A percentile compares a stretch with the other conserved stretches of the same genome.
Conservation (phyloP, 2,888 invertebrate species). For the Stramonita haemastoma region DNA sequence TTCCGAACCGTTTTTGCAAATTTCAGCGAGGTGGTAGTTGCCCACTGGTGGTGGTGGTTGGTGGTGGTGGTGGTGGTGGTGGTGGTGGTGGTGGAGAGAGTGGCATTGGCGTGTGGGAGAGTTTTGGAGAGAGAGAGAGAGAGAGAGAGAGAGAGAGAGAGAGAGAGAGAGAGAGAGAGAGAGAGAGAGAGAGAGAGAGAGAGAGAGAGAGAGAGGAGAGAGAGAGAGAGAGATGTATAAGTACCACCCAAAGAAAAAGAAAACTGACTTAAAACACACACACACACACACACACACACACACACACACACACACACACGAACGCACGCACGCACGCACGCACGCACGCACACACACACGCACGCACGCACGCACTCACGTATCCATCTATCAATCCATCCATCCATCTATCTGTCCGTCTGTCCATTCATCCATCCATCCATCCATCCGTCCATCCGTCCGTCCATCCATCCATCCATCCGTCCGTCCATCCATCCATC, state of each 20-base stretch:
- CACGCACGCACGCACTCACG: neutral
- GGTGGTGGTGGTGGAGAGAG: neutral
- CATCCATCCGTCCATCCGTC: no score
- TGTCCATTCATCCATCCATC: no score
- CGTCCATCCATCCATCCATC: neutral
- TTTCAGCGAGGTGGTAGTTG: neutral
- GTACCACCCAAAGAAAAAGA: no score
- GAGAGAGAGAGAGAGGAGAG: neutral
- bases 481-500: neutral
- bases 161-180: neutral
- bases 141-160: neutral
- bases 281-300: no score
- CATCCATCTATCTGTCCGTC: no score
- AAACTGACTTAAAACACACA: no score
- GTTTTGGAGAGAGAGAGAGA: neutral
- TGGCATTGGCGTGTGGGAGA: neutral
- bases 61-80: neutral
- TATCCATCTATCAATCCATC: no score
- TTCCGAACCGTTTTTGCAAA: slow-evolving; percentile 24
- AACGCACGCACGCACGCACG: no score
- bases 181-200: neutral
- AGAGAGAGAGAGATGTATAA: no score
- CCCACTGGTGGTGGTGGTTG: neutral
- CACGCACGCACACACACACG: neutral
- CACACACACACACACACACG: no score